A percentile compares a stretch with the other conserved stretches of the same genome.
Conservation (phyloP, 2,888 invertebrate species). For the Sceliomorpha sp. region DNA sequence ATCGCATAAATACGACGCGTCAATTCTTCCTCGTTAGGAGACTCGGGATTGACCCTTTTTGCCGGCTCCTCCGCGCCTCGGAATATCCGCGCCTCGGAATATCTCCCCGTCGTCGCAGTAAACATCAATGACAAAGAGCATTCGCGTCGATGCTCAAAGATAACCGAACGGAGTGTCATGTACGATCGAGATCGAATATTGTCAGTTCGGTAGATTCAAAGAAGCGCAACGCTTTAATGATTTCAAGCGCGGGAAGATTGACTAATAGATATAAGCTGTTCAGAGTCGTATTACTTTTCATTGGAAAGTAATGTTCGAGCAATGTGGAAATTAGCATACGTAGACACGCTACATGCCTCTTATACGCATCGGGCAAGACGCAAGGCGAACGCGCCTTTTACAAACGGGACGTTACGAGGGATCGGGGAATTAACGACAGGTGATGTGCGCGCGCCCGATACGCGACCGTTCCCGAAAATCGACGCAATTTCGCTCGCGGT, state of each 20-base stretch:
- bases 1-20: too few relatives aligned
- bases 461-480: conserved; percentile 1
- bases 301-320: conserved; percentile 38
- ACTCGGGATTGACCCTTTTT: too few relatives aligned
- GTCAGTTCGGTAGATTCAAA: conserved; percentile 27
- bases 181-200: neutral
- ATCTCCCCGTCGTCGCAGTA: too few relatives aligned
- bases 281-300: conserved; percentile 34
- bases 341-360: conserved; percentile 59
- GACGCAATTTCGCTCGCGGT: conserved; percentile 35
- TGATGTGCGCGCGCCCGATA: conserved; percentile 49
- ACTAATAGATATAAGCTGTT: conserved; percentile 20
- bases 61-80: too few relatives aligned
- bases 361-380: conserved; percentile 22
- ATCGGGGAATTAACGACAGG: conserved; percentile 71
- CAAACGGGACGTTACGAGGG: conserved; percentile 63
- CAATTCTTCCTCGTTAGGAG: too few relatives aligned
- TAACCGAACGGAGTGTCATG: neutral
- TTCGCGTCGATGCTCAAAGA: conserved; percentile 3
- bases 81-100: too few relatives aligned
- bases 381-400: conserved; percentile 59
- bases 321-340: conserved; percentile 64
- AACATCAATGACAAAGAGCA: too few relatives aligned
- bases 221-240: conserved; percentile 15
- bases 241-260: conserved; percentile 11